Percentiles rank a stretch among this genome's conserved stretches.
phyloP scores from a whole-genome alignment of 2,113 vertebrate genomes.

The Otis tarda region DNA sequence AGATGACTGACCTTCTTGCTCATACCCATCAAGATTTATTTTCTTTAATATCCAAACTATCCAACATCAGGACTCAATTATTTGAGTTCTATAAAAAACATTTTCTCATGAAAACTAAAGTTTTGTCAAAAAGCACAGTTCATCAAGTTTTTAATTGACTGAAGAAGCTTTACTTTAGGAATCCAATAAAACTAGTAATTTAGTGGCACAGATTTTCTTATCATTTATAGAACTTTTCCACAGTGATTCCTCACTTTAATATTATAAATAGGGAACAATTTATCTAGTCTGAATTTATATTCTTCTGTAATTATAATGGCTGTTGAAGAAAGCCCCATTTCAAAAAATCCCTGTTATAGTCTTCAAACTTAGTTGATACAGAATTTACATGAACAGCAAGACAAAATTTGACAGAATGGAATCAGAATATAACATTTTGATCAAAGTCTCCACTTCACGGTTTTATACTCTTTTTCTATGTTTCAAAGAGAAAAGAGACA shows the following conservation, averaged over 20 bases:
- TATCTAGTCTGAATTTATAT: not conserved
- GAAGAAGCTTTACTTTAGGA: not conserved
- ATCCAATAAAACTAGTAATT: not conserved
- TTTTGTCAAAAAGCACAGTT: not conserved
- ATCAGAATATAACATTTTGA: not conserved
- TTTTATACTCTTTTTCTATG: not conserved
- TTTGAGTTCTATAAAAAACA: not conserved
- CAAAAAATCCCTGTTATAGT: not conserved
- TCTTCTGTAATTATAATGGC: not conserved
- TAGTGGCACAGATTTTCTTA: not conserved
- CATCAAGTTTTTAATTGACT: not conserved
- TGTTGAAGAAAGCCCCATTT: not conserved
- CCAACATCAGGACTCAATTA: not conserved
- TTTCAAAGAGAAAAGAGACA: not conserved
- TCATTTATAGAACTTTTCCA: not conserved
- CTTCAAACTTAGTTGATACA: not conserved
- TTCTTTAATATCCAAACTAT: not conserved
- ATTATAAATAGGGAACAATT: not conserved
- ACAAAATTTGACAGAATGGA: not conserved
- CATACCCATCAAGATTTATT: not conserved
- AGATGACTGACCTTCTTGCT: not conserved
- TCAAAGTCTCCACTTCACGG: not conserved
- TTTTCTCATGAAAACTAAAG: not conserved
- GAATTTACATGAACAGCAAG: not conserved
- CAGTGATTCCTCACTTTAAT: not conserved